These are phyloP conservation scores for Epizoanthus scotinus DNA, from an alignment of 92 coral and sea anemone genomes.

Conservation along the genomic window DNA sequence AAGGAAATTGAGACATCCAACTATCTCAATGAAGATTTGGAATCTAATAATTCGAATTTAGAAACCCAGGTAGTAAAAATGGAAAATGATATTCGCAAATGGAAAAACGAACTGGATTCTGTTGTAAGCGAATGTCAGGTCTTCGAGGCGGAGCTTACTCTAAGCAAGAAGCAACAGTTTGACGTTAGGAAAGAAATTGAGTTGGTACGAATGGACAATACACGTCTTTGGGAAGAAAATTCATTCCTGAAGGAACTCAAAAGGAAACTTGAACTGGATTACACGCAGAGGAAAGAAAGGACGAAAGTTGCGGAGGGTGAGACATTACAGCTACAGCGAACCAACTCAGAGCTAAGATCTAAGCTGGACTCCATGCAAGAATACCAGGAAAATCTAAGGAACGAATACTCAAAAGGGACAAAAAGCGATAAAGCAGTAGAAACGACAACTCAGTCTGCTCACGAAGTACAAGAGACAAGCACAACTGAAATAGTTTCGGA, in stretches of 20 bases:
- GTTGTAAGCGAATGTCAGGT: constrained; percentile 41
- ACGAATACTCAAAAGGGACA: constrained; percentile 60
- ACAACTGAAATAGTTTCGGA: background rate
- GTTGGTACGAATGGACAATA: constrained; percentile 42
- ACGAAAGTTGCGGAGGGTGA: constrained; percentile 46
- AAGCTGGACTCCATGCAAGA: constrained; percentile 72
- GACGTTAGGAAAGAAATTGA: constrained; percentile 45
- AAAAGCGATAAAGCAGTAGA: constrained; percentile 33
- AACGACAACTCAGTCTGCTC: constrained; percentile 41
- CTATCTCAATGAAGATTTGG: constrained; percentile 63
- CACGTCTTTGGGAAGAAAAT: constrained; percentile 42
- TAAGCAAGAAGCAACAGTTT: constrained; percentile 41
- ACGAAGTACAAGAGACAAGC: constrained; percentile 7
- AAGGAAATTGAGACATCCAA: constrained; percentile 67
- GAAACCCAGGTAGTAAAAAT: constrained; percentile 58
- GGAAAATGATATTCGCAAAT: constrained; percentile 61
- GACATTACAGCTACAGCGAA: constrained; percentile 53
- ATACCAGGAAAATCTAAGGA: constrained; percentile 74
- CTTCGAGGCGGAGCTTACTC: constrained; percentile 43
- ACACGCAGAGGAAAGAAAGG: constrained; percentile 49
- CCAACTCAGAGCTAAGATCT: constrained; percentile 55
- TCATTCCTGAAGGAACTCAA: constrained; percentile 37
- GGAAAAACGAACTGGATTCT: constrained; percentile 51
- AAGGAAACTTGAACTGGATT: constrained; percentile 37
- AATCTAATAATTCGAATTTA: constrained; percentile 59